Evolutionary conservation across 2,888 invertebrate species (phyloP), one percentile per base, ranked within the genome.

Genomic region (Lydus trimaculatus): DNA sequence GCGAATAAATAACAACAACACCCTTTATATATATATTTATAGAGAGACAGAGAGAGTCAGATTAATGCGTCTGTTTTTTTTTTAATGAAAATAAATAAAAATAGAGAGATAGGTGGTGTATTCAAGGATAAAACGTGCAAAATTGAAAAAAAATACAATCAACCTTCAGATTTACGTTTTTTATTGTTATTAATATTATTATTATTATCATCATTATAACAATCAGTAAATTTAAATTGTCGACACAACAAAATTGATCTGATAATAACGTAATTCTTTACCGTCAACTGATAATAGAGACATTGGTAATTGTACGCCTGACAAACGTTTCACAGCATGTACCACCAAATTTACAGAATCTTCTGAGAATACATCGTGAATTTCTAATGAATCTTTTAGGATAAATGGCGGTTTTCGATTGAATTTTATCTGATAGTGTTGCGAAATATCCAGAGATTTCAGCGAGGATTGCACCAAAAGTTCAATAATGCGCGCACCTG

Each of bases 321-420:
- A 5, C 28, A 66, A n/a, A 28, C 63, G 11, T 36, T 66, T 39
- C 5, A 31, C 23, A 2, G 66, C 58, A 60, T 79, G 80, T 9
- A 79, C 59, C 5, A 69, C 17, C 25, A 80, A 43, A 31, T 69
- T 64, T n/a, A 69, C 61, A 1, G 59, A 33, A 2, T 73, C 74
- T 43, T 72, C 70, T 0, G 67, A 59, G 3, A 73, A 76, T 2
- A 74, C 70, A 63, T 78, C 72, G 0, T 59, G 39, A 15, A 76
- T 66, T 28, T 17, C 8, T 8, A 56, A 28, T 7, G 13, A 15
- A 28, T 28, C 15, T 25, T 56, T 23, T 0, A n/a, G 0, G 15
- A 56, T 56, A 13, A 56, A 56, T 15, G 56, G 56, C 7, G 56
- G 25, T 7, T 15, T 25, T 1, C 1, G 1, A 15, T n/a, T 7